Conservation (phyloP, 2,113 vertebrate species). For the Lophura nycthemera region DNA sequence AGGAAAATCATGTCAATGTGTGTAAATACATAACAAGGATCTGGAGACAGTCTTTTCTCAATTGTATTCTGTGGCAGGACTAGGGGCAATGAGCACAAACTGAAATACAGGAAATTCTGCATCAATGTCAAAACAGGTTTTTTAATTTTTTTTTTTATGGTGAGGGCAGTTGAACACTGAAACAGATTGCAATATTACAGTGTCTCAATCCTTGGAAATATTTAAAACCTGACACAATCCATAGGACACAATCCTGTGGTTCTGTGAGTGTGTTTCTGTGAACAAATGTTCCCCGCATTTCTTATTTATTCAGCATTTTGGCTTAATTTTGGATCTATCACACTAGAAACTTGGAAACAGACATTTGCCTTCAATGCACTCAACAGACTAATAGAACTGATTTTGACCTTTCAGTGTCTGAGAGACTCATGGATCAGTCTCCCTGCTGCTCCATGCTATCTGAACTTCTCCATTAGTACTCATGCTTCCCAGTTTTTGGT, state of each 20-base stretch:
- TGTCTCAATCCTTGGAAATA: background rate
- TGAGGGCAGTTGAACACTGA: fast-evolving
- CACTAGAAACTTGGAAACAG: background rate
- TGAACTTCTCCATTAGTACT: background rate
- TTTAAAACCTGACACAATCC: background rate
- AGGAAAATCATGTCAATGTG: background rate
- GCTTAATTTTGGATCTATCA: background rate
- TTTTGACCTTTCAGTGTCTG: background rate
- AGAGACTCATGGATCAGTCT: fast-evolving
- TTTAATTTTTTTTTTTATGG: too few species aligned
- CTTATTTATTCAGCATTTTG: background rate
- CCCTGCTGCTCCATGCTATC: background rate
- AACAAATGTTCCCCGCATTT: background rate
- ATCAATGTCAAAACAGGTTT: background rate
- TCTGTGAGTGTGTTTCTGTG: background rate
- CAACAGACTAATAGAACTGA: background rate
- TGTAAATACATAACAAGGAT: background rate
- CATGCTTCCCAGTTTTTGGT: background rate
- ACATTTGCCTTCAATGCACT: background rate
- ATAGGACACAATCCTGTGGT: background rate
- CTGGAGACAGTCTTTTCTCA: background rate
- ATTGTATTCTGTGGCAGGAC: background rate
- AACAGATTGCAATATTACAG: background rate
- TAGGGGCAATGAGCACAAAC: fast-evolving
- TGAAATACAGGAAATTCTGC: background rate